Base-by-base conservation (phyloP, 2,888 invertebrate species). In the Hydriomena furcata region DNA sequence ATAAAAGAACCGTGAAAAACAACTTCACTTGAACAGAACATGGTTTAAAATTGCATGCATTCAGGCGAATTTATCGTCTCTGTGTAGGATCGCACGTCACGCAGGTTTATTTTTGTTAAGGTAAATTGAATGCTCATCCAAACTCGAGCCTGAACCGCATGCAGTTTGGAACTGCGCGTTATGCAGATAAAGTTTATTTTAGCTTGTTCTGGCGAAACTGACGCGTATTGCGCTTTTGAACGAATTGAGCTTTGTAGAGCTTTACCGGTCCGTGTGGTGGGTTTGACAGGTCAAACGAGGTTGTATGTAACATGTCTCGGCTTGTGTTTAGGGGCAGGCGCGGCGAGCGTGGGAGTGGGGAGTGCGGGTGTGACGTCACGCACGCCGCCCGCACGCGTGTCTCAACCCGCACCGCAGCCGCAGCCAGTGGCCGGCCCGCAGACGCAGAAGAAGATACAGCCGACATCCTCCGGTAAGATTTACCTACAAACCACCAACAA, bases 381-480 rank as follows among this genome's bases (percentile, higher is more conserved):
- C 53, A 27, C 51, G 58, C 35, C 49, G 32, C 38, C 30, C 31
- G 44, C 23, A 13, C 56, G 38, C 45, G 44, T 13, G 34, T 32
- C 53, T 27, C 57, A 12, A 52, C 48, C 55, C 49, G 48, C 58
- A 41, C 56, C 61, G 38, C 60, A 30, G 41, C 58, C 41, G 51
- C 55, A 44, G 48, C 59, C 48, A 27, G 47, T 25, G 24, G 17
- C 20, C 47, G 52, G 58, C 45, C 35, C 55, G 46, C 34, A 45
- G 5, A 21, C 63, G 6, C 60, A 62, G 25, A 69, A 66, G 63
- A 78, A 77, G 54, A 70, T 75, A 30, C 78, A 83, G 57, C 83
- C 84, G 44, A 80, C 82, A 55, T 84, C 88, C 63, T 85, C 88
- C 58, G 84, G 88, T 88, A 61, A 74, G 68, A 20, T 7, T 8